Percentiles rank a stretch among this genome's conserved stretches.
Evolutionary conservation across 2,888 invertebrate genomes (phyloP).

Genomic region (Penaeus monodon): DNA sequence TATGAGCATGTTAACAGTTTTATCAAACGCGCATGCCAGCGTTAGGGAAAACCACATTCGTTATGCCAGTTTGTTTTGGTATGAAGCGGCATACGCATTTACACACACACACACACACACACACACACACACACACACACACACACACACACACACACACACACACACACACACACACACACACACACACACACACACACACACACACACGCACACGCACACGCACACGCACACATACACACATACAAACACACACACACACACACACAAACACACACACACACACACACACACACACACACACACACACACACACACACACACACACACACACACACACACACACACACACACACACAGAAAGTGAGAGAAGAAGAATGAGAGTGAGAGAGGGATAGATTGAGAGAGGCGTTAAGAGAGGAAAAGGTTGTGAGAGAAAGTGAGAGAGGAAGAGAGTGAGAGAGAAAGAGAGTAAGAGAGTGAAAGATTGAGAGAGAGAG

Average conservation of each 20-base stretch:
- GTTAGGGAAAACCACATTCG: no score
- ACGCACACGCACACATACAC: background rate
- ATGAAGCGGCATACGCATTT: no score
- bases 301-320: conserved; percentile 4
- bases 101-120: no score
- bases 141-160: no score
- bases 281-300: background rate
- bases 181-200: no score
- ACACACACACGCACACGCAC: background rate
- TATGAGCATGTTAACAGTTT: no score
- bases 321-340: background rate
- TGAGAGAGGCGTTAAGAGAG: background rate
- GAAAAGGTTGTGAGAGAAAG: background rate
- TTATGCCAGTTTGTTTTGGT: no score
- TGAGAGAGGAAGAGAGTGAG: background rate
- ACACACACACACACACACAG: background rate
- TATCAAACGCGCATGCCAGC: no score
- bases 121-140: no score
- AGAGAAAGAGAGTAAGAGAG: conserved; percentile 13
- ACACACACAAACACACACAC: background rate
- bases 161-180: no score
- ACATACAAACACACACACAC: background rate
- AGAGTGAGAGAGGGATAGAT: background rate
- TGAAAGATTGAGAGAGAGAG: background rate
- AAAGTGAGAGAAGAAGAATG: background rate